Conservation (phyloP, 2,797 vertebrate genomes). For the Peromyscus melanophrys region DNA sequence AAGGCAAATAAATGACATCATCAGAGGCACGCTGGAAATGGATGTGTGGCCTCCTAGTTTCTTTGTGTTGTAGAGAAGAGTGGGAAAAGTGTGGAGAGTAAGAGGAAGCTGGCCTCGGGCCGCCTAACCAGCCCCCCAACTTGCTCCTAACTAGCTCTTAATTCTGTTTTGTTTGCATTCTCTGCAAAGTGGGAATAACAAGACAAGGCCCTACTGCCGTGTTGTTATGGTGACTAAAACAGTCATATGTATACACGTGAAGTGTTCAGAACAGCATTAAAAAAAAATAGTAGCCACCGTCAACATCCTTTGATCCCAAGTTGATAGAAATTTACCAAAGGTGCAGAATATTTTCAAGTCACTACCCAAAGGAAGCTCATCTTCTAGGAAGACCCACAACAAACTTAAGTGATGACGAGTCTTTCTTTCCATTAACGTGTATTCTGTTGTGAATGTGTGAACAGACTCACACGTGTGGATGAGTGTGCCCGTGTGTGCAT, state of each 20-base stretch:
- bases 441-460: neutral
- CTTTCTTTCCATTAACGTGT: neutral
- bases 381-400: neutral
- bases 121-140: too few relatives aligned
- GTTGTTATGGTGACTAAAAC: constrained; percentile 22
- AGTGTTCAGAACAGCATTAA: neutral
- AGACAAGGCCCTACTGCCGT: neutral
- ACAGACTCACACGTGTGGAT: neutral
- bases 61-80: neutral
- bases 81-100: neutral
- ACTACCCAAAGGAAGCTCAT: neutral
- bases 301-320: neutral
- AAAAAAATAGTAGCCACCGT: neutral
- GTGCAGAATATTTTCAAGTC: constrained; percentile 32
- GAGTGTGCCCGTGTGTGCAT: too few relatives aligned
- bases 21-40: neutral
- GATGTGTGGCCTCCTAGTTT: fast-evolving
- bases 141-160: neutral
- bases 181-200: constrained; percentile 19
- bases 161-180: neutral
- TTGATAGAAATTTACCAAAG: constrained; percentile 7
- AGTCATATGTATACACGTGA: neutral
- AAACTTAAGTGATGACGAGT: neutral
- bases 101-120: neutral
- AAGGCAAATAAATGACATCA: neutral